Percentiles rank a stretch among this genome's conserved stretches.
Evolutionary conservation across 2,888 invertebrate species (phyloP).

Genomic region (Drosophila acutilabella): DNA sequence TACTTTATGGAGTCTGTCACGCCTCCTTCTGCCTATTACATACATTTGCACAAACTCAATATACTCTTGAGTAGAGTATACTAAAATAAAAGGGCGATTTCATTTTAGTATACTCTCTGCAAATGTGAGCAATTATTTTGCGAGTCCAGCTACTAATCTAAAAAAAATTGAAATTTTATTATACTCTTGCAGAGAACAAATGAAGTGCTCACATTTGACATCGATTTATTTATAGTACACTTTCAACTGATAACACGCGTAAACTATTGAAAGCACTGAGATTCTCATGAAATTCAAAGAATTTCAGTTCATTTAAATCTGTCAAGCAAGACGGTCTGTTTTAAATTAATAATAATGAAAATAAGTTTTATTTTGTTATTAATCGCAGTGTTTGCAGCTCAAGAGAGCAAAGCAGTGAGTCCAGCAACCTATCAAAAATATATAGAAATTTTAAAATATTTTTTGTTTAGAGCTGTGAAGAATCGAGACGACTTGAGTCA

Average conservation of each 20-base stretch:
- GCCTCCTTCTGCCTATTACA: too few species aligned
- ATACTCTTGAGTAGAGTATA: too few species aligned
- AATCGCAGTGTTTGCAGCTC: not conserved
- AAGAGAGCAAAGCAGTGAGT: conserved; percentile 4
- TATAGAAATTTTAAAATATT: too few species aligned
- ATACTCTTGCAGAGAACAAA: too few species aligned
- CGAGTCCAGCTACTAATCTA: too few species aligned
- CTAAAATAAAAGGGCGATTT: too few species aligned
- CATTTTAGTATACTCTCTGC: too few species aligned
- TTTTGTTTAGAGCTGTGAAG: conserved; percentile 4
- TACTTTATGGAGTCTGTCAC: too few species aligned
- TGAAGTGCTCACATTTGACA: conserved; percentile 1
- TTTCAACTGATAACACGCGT: not conserved
- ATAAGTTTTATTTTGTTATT: not conserved
- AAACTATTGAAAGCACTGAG: not conserved
- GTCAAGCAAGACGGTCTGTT: not conserved
- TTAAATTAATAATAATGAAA: not conserved
- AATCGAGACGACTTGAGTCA: not conserved
- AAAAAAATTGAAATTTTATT: too few species aligned
- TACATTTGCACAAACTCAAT: too few species aligned
- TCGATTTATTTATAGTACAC: not conserved
- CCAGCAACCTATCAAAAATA: not conserved
- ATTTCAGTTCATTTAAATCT: not conserved
- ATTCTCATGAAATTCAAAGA: not conserved
- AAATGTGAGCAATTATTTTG: too few species aligned